These are phyloP conservation scores for Arvicola amphibius DNA, from an alignment of 2,797 vertebrate species.

Conservation along the genomic window DNA sequence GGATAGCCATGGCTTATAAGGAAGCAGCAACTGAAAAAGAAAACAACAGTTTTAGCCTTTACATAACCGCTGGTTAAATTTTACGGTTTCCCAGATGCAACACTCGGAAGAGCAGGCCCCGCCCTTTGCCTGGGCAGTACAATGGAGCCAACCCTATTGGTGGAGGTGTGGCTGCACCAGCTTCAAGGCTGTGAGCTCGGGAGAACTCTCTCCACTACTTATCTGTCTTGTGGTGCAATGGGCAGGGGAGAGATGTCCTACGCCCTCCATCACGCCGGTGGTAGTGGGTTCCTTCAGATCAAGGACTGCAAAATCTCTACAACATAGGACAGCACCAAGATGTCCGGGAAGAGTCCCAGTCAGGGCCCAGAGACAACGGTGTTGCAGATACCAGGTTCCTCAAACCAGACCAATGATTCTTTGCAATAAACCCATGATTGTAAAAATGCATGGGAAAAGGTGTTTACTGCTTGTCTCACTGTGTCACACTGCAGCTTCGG, in stretches of 20 bases:
- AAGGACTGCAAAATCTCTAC: neutral
- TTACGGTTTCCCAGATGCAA: neutral
- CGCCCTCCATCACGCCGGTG: too few relatives aligned
- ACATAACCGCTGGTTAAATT: slow-evolving; percentile 3
- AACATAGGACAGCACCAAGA: neutral
- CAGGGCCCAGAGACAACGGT: neutral
- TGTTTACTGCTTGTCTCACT: neutral
- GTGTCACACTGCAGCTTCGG: neutral
- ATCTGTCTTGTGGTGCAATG: neutral
- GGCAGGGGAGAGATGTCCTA: neutral
- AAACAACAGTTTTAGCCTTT: neutral
- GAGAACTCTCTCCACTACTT: neutral
- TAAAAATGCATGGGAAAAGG: neutral
- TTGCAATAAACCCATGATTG: neutral
- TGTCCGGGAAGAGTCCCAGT: neutral
- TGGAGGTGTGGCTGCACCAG: neutral
- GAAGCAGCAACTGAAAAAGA: neutral
- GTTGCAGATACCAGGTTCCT: neutral
- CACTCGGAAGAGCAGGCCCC: neutral
- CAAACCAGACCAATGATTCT: neutral
- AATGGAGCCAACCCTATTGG: neutral
- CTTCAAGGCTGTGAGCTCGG: neutral
- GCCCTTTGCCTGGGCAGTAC: neutral
- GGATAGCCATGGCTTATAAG: too few relatives aligned
- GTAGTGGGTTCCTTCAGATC: too few relatives aligned